Base-by-base conservation (phyloP, 2,113 vertebrate species). In the Blennius ocellaris region DNA sequence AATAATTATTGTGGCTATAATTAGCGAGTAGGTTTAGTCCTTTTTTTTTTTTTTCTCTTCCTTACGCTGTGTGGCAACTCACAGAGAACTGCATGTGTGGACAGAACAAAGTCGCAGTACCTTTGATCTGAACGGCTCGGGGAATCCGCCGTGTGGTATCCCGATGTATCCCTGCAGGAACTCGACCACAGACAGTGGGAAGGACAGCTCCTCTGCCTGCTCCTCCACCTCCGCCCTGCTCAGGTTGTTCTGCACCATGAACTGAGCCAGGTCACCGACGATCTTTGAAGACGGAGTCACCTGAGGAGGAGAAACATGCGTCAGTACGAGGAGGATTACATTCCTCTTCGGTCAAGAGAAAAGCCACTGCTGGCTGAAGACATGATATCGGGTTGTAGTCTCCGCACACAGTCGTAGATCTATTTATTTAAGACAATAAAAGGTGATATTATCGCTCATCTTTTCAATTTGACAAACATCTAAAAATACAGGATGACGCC, bases 201-300 rank as follows among this genome's bases (percentile, higher is more conserved):
- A 97, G 70, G 97, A 98, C 41, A 99, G 85, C 82, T 99, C 97
- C 2, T 99, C 97, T 0, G 96, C 97, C 17, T 91, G 89, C 50
- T 96, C 94, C 83, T 97, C 96, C 6, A 92, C 95, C 30, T 98
- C 95, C 0, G 93, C 92, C 8, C 94, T 89, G 3, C 79, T 93
- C 89, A 99, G 85, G 52, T 92, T 84, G 57, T 99, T 98, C 93
- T 99, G 97, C 67, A 99, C 97, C 97, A 99, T 96, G 90, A 98
- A 99, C 94, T 99, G 97, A 0, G 97, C 97, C 92, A 99, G 88
- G 89, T 99, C 97, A 0, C 97, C 97, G 66, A 99, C 97, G 1
- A 98, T 98, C 94, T 99, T 99, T 0, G 97, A 99, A 9, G 96
- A 95, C 0, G 97, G 97, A 0, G 97, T 99, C 88, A 99, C 97